A percentile compares a stretch with the other conserved stretches of the same genome.
phyloP scores from a whole-genome alignment of 30 jellyfish, hydroid and myxozoan genomes.

The Hydractinia symbiolongicarpus region DNA sequence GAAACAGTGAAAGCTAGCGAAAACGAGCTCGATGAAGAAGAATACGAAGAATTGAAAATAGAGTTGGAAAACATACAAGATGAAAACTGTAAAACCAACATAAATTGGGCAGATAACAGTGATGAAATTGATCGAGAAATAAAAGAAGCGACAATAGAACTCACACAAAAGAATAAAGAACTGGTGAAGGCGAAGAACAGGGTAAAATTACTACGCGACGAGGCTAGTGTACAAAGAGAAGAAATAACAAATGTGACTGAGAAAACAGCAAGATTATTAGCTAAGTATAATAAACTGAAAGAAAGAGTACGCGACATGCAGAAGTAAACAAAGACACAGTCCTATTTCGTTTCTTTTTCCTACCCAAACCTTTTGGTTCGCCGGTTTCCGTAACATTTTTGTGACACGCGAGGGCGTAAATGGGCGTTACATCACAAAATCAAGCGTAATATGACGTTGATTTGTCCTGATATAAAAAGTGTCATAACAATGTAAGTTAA shows the following conservation, averaged over 20 bases:
- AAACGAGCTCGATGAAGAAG: background rate
- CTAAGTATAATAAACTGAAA: background rate
- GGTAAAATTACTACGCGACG: background rate
- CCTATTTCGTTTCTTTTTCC: too few relatives aligned
- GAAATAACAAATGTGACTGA: slow-evolving; percentile 1
- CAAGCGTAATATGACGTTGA: too few relatives aligned
- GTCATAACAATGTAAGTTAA: too few relatives aligned
- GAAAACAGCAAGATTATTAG: background rate
- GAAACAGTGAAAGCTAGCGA: background rate
- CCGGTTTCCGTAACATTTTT: too few relatives aligned
- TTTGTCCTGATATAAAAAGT: too few relatives aligned
- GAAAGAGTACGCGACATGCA: background rate
- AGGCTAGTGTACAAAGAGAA: background rate
- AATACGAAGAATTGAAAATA: background rate
- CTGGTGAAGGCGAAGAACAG: background rate
- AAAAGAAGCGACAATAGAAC: background rate
- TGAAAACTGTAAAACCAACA: background rate
- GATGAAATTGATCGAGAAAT: slow-evolving; percentile 8
- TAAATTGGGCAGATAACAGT: background rate
- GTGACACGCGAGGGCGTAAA: too few relatives aligned
- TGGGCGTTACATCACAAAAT: too few relatives aligned
- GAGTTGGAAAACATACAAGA: background rate
- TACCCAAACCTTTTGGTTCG: too few relatives aligned
- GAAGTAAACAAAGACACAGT: background rate
- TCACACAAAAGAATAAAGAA: background rate